Evolutionary conservation across 2,888 invertebrate genomes (phyloP).

Genomic region (Coronaproctus castanopsis): DNA sequence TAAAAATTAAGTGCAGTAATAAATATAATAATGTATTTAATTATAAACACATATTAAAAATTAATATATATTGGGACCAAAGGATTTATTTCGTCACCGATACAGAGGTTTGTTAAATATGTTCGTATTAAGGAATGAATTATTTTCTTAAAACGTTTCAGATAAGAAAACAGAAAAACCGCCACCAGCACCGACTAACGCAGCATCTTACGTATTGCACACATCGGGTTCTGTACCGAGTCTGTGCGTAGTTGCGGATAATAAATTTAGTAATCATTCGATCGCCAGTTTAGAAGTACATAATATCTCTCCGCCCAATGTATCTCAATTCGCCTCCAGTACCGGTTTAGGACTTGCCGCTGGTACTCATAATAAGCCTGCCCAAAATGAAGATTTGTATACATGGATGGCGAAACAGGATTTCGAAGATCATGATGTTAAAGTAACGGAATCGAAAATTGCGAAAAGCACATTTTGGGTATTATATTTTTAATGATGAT

Average conservation of each 20-base stretch:
- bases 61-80: no score
- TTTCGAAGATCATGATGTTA: conserved; percentile 29
- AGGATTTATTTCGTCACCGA: no score
- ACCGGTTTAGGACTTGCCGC: conserved; percentile 7
- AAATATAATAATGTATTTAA: no score
- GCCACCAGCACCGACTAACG: no score
- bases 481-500: no score
- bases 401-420: conserved; percentile 94
- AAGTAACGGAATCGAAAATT: conserved; percentile 9
- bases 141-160: no score
- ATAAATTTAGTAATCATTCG: conserved; percentile 9
- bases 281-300: conserved; percentile 11
- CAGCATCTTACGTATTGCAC: background rate
- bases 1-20: no score
- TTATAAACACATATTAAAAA: no score
- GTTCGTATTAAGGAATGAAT: no score
- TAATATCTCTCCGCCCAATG: conserved; percentile 12
- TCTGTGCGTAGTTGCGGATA: conserved; percentile 1
- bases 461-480: conserved; percentile 13
- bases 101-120: no score
- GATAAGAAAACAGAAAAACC: conserved; percentile 6
- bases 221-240: conserved; percentile 8
- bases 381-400: conserved; percentile 68
- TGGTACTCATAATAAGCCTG: conserved; percentile 23
- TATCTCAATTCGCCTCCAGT: conserved; percentile 7